A percentile compares a stretch with the other conserved stretches of the same genome.
Evolutionary conservation across 1,140 invertebrate species (phyloP).

Genomic region (Holotrichia oblita): DNA sequence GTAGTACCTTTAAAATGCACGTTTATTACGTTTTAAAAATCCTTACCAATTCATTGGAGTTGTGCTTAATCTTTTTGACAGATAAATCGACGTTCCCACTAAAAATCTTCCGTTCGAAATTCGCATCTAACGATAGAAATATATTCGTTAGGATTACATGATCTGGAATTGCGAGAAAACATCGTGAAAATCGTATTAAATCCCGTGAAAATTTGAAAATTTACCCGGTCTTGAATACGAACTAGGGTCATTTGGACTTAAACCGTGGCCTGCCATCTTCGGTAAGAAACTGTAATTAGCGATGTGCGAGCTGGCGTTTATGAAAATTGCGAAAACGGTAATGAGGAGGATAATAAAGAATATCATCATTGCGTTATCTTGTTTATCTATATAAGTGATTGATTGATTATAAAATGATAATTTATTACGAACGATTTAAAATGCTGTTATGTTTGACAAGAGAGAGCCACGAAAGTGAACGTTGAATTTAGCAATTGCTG

Average conservation of each 20-base stretch:
- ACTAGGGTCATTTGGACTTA: conserved; percentile 72
- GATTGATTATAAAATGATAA: too few relatives aligned
- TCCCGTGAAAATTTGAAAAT: conserved; percentile 38
- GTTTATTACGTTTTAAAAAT: conserved; percentile 42
- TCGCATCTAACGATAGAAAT: conserved; percentile 71
- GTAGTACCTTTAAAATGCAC: conserved; percentile 27
- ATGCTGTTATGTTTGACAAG: too few relatives aligned
- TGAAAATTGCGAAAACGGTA: neutral
- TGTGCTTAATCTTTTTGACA: conserved; percentile 66
- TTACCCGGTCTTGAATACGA: conserved; percentile 75
- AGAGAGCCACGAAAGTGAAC: too few relatives aligned
- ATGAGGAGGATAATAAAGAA: neutral
- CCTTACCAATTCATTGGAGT: conserved; percentile 71
- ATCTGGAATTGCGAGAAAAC: conserved; percentile 62
- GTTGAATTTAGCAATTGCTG: too few relatives aligned
- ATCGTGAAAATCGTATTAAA: conserved; percentile 42
- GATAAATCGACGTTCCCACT: conserved; percentile 67
- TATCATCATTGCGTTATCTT: conserved; percentile 4
- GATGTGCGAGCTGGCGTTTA: neutral
- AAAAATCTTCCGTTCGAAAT: conserved; percentile 72
- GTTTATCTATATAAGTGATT: neutral
- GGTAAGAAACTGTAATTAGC: neutral
- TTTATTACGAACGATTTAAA: too few relatives aligned
- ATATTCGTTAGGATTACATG: conserved; percentile 69
- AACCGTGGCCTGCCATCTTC: conserved; percentile 29